Percentiles rank a stretch among this genome's conserved stretches.
phyloP scores from a whole-genome alignment of 2,113 vertebrate genomes.

The Paracanthobrama guichenoti region DNA sequence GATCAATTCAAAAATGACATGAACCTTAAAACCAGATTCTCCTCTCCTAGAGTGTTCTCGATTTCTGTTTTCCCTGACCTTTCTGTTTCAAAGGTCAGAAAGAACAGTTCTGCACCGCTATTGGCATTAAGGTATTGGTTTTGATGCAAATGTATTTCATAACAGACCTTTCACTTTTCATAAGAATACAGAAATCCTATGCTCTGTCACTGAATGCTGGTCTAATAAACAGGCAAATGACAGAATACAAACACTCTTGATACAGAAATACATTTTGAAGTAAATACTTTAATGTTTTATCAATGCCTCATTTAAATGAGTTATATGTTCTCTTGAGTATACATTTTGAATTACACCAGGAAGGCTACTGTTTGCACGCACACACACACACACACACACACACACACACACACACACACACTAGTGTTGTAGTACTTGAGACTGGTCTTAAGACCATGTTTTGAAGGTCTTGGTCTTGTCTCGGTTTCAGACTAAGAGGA shows the following conservation, averaged over 20 bases:
- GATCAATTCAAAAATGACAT: conserved; percentile 15
- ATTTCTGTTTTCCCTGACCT: conserved; percentile 33
- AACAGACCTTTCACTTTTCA: conserved; percentile 10
- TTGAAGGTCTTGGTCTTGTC: too few relatives aligned
- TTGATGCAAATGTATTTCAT: not conserved
- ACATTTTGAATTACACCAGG: not conserved
- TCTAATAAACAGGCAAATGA: not conserved
- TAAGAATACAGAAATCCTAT: not conserved
- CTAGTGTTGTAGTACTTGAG: too few relatives aligned
- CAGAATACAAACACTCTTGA: not conserved
- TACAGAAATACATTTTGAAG: too few relatives aligned
- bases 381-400: too few relatives aligned
- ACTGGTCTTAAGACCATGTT: too few relatives aligned
- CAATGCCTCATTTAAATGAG: not conserved
- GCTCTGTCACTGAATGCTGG: not conserved
- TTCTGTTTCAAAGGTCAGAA: conserved; percentile 41
- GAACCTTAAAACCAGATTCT: not conserved
- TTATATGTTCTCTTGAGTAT: not conserved
- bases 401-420: too few relatives aligned
- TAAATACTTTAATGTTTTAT: too few relatives aligned
- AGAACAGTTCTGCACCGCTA: conserved; percentile 9
- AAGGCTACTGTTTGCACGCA: not conserved
- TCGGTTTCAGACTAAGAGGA: too few relatives aligned
- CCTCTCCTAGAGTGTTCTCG: not conserved
- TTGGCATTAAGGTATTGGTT: conserved; percentile 24